Base-by-base conservation (phyloP, 2,113 vertebrate genomes). In the Ptyas mucosa region DNA sequence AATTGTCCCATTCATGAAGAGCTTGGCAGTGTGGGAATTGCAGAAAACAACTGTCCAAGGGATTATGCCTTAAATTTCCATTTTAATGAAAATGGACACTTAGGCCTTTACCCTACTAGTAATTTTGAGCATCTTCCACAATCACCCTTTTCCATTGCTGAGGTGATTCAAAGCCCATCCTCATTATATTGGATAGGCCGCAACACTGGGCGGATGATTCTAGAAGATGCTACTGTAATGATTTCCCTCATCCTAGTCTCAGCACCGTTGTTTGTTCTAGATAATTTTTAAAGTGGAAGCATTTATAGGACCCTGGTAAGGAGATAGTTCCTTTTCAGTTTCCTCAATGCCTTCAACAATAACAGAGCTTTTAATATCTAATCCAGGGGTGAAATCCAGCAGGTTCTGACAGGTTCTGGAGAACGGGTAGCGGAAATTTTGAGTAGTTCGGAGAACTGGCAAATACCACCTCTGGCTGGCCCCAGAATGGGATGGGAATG, bases 81-180 rank as follows among this genome's bases (percentile, higher is more conserved):
- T 89, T 90, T 87, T 18, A 92, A 90, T 26, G 86, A 51, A 69
- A 95, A 94, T 23, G 90, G 90, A 88, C 23, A 39, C 93, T 89
- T 81, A 39, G 69, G 34, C 75, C 18, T 81, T 81, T 43, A 43
- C 34, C 34, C 18, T 81, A 9, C 8, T 43, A 21, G 7, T 81
- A 81, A 81, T 43, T 81, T 81, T 34, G 4, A 75, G n/a, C 12
- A 69, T 34, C 12, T 69, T 81, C 34, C 75, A 81, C n/a, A 39
- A 43, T 81, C 34, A 39, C 75, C 8, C 8, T 34, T 81, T 81
- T 20, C 34, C 34, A 21, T 43, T 81, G 75, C 34, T 81, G 34
- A 21, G 18, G 20, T 81, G 18, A 81, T 81, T 21, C 34, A 81
- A 23, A 81, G 34, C 75, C 34, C 3, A 0, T 81, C 34, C 18